Percentiles rank a stretch among this genome's conserved stretches.
Conservation (phyloP, 2,888 invertebrate genomes). For the Xanthia togata region DNA sequence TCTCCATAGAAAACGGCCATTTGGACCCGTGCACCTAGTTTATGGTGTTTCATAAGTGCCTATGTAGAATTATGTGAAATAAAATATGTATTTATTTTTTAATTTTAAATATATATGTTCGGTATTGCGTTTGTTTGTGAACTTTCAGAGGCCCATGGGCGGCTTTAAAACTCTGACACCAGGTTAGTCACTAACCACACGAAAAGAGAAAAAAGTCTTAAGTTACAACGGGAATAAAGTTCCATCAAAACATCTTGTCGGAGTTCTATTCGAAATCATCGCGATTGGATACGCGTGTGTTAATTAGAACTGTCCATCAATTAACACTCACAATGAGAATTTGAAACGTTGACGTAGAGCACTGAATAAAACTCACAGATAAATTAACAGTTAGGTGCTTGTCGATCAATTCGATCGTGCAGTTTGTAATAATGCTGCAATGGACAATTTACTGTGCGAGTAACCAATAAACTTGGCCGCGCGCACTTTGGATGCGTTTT, state of each 20-base stretch:
- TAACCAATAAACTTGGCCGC: neutral
- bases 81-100: too few relatives aligned
- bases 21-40: neutral
- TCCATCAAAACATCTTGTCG: slow-evolving; percentile 7
- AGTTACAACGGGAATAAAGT: neutral
- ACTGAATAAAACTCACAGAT: slow-evolving; percentile 10
- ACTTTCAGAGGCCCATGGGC: too few relatives aligned
- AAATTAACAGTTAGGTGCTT: slow-evolving; percentile 13
- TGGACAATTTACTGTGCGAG: neutral
- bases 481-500: too few relatives aligned
- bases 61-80: neutral
- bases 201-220: neutral
- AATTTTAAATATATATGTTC: neutral
- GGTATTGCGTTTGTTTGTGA: neutral
- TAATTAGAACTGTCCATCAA: slow-evolving; percentile 44
- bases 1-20: neutral
- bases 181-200: too few relatives aligned
- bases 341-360: slow-evolving; percentile 18
- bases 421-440: slow-evolving; percentile 9
- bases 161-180: too few relatives aligned
- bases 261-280: slow-evolving; percentile 22
- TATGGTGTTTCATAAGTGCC: neutral
- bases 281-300: neutral
- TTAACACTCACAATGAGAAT: slow-evolving; percentile 28
- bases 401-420: neutral